Conservation (phyloP, 1,140 invertebrate species). For the Pseudobourletiella spinata region DNA sequence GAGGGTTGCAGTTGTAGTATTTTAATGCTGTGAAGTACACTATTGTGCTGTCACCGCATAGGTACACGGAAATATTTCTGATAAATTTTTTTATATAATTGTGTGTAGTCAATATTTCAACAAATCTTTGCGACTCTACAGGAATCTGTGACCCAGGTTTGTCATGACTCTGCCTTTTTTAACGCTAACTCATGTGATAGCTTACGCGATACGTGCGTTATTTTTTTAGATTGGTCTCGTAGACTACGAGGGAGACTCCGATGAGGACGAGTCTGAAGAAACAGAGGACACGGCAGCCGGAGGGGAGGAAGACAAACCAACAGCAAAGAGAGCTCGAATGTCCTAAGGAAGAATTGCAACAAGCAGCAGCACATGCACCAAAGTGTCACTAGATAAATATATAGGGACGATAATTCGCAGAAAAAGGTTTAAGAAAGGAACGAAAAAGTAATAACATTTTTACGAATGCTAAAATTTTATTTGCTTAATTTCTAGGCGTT, state of each 20-base stretch:
- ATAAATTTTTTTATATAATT: slow-evolving; percentile 20
- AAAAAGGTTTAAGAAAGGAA: too few species aligned
- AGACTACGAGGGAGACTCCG: slow-evolving; percentile 91
- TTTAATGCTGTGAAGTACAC: too few species aligned
- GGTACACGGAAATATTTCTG: too few species aligned
- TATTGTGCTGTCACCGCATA: too few species aligned
- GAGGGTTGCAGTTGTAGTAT: too few species aligned
- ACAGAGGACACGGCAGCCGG: slow-evolving; percentile 45
- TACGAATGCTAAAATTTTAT: too few species aligned
- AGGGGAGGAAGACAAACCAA: slow-evolving; percentile 39
- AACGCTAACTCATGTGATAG: slow-evolving; percentile 7
- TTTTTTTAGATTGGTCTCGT: slow-evolving; percentile 66
- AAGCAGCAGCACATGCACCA: too few species aligned
- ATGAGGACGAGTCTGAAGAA: slow-evolving; percentile 81
- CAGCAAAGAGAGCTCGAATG: slow-evolving; percentile 49
- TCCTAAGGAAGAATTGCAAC: too few species aligned
- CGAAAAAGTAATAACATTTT: too few species aligned
- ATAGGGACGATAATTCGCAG: too few species aligned
- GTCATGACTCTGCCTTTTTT: slow-evolving; percentile 21
- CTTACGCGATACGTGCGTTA: slow-evolving; percentile 8
- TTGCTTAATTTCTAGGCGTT: too few species aligned
- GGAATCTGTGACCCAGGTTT: slow-evolving; percentile 34
- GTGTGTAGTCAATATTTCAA: slow-evolving; percentile 36
- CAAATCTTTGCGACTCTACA: slow-evolving; percentile 36
- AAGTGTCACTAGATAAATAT: too few species aligned